phyloP scores from a whole-genome alignment of 1,140 invertebrate genomes.

The Melitaea cinxia region DNA sequence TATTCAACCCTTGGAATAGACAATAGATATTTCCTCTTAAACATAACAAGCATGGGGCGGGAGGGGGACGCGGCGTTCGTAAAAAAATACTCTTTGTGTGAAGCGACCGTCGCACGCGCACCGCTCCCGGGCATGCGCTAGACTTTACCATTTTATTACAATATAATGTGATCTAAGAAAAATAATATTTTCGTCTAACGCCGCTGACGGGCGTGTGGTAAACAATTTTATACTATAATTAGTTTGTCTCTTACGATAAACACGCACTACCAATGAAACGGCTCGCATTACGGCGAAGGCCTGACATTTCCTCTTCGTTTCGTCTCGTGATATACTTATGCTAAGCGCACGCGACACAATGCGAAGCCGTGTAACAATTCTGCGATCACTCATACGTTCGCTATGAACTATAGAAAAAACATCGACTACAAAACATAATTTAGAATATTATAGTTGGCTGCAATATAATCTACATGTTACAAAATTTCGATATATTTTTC shows the following conservation, averaged over 20 bases:
- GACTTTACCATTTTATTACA: conserved; percentile 75
- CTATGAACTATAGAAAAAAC: conserved; percentile 26
- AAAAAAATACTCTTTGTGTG: conserved; percentile 76
- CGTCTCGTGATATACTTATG: conserved; percentile 22
- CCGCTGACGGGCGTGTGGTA: conserved; percentile 66
- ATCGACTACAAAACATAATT: conserved; percentile 56
- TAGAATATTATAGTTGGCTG: conserved; percentile 44
- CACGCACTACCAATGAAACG: conserved; percentile 43
- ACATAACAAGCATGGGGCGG: conserved; percentile 75
- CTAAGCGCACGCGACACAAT: conserved; percentile 23
- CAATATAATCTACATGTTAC: conserved; percentile 45
- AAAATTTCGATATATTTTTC: conserved; percentile 54
- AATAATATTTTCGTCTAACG: conserved; percentile 81
- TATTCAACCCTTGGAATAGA: conserved; percentile 80
- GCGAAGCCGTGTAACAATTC: conserved; percentile 36
- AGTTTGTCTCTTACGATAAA: conserved; percentile 66
- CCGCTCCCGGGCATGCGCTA: conserved; percentile 53
- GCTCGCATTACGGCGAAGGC: conserved; percentile 20
- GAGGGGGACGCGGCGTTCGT: conserved; percentile 50
- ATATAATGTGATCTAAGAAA: conserved; percentile 81
- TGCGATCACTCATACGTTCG: conserved; percentile 21
- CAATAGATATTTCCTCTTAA: conserved; percentile 81
- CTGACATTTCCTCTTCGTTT: conserved; percentile 19
- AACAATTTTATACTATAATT: conserved; percentile 79
- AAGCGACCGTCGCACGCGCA: conserved; percentile 44